Evolutionary conservation across 2,797 vertebrate genomes (phyloP), one percentile per base, ranked within the genome.

Genomic region (Sphaeramia orbicularis): DNA sequence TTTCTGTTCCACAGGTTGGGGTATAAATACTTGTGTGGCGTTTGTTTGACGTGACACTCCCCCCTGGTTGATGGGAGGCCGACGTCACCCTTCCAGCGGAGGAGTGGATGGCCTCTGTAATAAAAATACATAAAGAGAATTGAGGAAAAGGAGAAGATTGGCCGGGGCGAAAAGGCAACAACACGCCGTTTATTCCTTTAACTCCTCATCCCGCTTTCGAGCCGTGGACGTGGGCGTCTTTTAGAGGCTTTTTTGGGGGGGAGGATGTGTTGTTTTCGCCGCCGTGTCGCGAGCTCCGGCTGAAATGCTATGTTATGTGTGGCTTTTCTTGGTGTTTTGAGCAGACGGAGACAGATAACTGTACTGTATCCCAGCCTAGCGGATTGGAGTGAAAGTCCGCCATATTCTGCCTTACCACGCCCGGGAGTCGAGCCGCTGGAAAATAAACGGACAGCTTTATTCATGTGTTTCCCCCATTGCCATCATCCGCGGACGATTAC

Each of bases 371-470:
- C 83, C 83, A 83, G 87, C 81, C 87, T 79, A 88, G 88, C 74
- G 84, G 88, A 90, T 80, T 57, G 86, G 77, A 91, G 92, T 75
- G 89, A 79, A 88, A 86, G 83, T 93, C 94, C 95, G 96, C 96
- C 96, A 97, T 97, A 94, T 97, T 97, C 90, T 87, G 87, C 85
- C 75, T 90, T 70, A 94, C 95, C 96, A 95, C 95, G 94, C 96
- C 95, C 95, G 94, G 80, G 84, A 93, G 87, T 75, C 73, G 76
- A 92, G 80, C 86, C 83, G 63, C 45, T 90, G 90, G 90, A 78
- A 88, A 90, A 81, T 38, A 88, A 82, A 75, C 75, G 72, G 67
- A 70, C 73, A 54, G 78, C 63, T 69, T 62, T 65, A 42, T 78
- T 61, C 75, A 58, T 51, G 67, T 52, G 53, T 72, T 60, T 41